Evolutionary conservation across 2,888 invertebrate species (phyloP).

Genomic region (Andrena haemorrhoa): DNA sequence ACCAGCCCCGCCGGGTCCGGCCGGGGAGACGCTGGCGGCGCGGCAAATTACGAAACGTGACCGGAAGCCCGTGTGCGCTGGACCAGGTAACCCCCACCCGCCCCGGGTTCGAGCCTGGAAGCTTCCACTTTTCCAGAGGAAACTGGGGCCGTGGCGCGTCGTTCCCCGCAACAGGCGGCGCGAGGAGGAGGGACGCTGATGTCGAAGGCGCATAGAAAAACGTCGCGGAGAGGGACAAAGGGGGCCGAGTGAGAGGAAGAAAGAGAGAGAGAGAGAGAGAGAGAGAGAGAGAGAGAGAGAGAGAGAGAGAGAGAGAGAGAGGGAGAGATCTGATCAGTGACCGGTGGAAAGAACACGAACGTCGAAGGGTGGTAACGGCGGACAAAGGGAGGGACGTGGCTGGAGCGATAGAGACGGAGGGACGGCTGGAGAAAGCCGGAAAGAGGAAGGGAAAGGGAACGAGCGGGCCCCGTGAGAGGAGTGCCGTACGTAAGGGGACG

Average conservation of each 20-base stretch:
- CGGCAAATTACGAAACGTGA: conserved; percentile 61
- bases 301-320: conserved; percentile 48
- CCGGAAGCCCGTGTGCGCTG: conserved; percentile 77
- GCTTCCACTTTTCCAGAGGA: conserved; percentile 79
- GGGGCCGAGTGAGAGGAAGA: conserved; percentile 22
- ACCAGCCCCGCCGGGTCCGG: too few relatives aligned
- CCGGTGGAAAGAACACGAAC: conserved; percentile 51
- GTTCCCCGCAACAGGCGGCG: conserved; percentile 40
- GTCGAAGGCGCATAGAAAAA: conserved; percentile 11
- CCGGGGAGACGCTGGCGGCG: conserved; percentile 43
- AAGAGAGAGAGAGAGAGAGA: conserved; percentile 44
- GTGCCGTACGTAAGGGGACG: conserved; percentile 74
- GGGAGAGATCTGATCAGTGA: conserved; percentile 62
- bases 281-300: conserved; percentile 47
- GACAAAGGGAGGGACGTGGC: conserved; percentile 44
- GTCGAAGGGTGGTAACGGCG: conserved; percentile 55
- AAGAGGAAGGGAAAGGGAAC: conserved; percentile 29
- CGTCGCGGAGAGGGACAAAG: conserved; percentile 26
- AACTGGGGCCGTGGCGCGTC: conserved; percentile 63
- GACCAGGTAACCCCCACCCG: conserved; percentile 67
- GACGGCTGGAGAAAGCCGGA: conserved; percentile 32
- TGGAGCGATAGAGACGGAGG: conserved; percentile 45
- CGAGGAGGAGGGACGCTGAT: conserved; percentile 24
- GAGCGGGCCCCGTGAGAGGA: conserved; percentile 62
- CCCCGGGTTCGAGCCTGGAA: conserved; percentile 52